Percentiles rank a stretch among this genome's conserved stretches.
These are phyloP conservation scores for Polia nebulosa DNA, from an alignment of 2,888 invertebrate species.

Conservation along the genomic window DNA sequence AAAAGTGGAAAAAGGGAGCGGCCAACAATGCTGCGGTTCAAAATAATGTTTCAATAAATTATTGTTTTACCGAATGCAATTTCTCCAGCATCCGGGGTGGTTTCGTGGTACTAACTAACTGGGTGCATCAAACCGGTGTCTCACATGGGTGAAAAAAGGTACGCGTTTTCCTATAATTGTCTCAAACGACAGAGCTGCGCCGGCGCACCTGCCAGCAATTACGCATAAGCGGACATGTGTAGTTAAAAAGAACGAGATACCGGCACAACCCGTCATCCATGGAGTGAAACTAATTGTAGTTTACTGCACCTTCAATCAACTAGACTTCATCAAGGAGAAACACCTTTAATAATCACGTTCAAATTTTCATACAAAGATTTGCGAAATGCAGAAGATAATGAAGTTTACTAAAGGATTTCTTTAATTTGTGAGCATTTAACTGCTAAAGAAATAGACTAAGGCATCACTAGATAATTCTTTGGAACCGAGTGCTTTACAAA, in stretches of 20 bases:
- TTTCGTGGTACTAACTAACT: conserved; percentile 1
- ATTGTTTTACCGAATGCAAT: background rate
- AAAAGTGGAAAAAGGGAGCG: background rate
- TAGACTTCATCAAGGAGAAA: conserved; percentile 19
- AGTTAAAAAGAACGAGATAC: conserved; percentile 76
- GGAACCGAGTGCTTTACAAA: conserved; percentile 11
- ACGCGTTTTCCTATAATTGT: conserved; percentile 74
- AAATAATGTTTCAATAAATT: too few relatives aligned
- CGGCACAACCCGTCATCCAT: conserved; percentile 76
- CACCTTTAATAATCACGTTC: conserved; percentile 1
- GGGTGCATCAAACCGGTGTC: conserved; percentile 23
- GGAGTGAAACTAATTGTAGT: conserved; percentile 77
- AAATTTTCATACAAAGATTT: conserved; percentile 4
- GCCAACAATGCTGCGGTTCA: too few relatives aligned
- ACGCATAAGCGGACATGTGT: conserved; percentile 76
- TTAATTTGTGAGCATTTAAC: background rate
- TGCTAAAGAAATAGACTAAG: conserved; percentile 1
- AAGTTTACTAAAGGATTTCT: background rate
- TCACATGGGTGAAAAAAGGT: conserved; percentile 28
- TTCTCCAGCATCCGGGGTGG: conserved; percentile 20
- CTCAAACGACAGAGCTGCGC: conserved; percentile 64
- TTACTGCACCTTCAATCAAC: conserved; percentile 63
- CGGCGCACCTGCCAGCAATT: conserved; percentile 82
- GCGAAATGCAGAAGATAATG: background rate
- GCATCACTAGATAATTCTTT: conserved; percentile 5